Percentiles rank a stretch among this genome's conserved stretches.
Evolutionary conservation across 2,797 vertebrate genomes (phyloP).

Genomic region (Phataginus tricuspis): DNA sequence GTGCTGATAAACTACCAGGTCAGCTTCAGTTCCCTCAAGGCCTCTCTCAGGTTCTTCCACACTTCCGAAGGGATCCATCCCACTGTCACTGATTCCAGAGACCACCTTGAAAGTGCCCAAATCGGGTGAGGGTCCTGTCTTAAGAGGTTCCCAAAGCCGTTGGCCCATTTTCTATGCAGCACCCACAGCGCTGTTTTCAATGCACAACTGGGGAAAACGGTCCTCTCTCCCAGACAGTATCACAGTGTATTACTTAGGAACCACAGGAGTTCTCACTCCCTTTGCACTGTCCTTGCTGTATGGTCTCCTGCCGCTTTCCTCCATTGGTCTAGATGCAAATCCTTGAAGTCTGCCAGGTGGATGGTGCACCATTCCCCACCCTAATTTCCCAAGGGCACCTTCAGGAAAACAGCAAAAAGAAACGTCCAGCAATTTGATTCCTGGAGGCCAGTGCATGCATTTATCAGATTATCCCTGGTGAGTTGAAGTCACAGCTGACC

Average conservation of each 20-base stretch:
- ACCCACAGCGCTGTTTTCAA: background rate
- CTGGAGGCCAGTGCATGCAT: background rate
- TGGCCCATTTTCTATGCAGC: background rate
- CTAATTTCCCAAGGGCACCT: background rate
- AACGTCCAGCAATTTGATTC: background rate
- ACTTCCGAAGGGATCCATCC: background rate
- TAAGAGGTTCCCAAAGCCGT: background rate
- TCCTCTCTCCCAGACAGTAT: background rate
- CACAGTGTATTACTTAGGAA: background rate
- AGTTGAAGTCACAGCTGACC: background rate
- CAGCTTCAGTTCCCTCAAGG: background rate
- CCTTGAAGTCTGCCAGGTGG: background rate
- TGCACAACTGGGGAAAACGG: background rate
- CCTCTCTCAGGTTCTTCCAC: background rate
- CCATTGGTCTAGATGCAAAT: background rate
- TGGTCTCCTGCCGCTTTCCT: background rate
- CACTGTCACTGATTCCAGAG: background rate
- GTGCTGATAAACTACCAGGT: background rate
- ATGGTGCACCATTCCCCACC: background rate
- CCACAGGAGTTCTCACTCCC: background rate
- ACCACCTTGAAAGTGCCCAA: background rate
- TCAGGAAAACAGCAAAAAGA: background rate
- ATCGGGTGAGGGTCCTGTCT: background rate
- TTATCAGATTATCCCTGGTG: background rate
- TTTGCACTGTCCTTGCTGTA: background rate